phyloP scores from a whole-genome alignment of 2,888 invertebrate species.

The Latrodectus hesperus region DNA sequence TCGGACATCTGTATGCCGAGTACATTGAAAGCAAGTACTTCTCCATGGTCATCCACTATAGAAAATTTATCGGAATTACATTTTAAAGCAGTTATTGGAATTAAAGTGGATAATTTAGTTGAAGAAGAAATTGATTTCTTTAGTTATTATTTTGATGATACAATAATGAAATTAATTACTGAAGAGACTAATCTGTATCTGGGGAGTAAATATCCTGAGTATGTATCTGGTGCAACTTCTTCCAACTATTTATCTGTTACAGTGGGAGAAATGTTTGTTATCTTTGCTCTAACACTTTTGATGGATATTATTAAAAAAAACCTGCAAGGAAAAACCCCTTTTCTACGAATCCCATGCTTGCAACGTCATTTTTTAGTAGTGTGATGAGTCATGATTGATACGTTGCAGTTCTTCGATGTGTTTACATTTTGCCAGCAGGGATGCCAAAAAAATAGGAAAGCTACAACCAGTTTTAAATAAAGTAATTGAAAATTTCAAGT shows the following conservation, averaged over 20 bases:
- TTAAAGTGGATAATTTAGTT: not conserved
- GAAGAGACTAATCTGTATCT: conserved; percentile 3
- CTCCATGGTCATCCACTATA: conserved; percentile 9
- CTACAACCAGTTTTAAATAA: not conserved
- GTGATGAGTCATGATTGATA: conserved; percentile 1
- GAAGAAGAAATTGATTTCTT: too few relatives aligned
- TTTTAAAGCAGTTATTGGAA: not conserved
- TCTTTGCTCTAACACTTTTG: conserved; percentile 1
- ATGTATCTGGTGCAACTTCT: conserved; percentile 2
- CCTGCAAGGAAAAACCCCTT: not conserved
- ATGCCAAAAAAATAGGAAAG: conserved; percentile 1
- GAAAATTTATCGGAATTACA: not conserved
- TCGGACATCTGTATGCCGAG: conserved; percentile 9
- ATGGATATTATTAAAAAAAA: not conserved
- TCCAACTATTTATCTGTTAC: not conserved
- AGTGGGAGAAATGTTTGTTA: not conserved
- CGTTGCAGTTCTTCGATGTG: conserved; percentile 11
- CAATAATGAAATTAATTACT: not conserved
- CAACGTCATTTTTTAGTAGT: conserved; percentile 16
- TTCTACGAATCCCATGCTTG: conserved; percentile 10
- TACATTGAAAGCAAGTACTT: conserved; percentile 1
- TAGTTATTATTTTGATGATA: not conserved
- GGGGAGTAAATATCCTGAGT: conserved; percentile 4
- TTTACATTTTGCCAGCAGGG: not conserved
- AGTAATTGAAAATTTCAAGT: not conserved